Conservation (phyloP, 2,888 invertebrate species). For the Calliopum simillimum region DNA sequence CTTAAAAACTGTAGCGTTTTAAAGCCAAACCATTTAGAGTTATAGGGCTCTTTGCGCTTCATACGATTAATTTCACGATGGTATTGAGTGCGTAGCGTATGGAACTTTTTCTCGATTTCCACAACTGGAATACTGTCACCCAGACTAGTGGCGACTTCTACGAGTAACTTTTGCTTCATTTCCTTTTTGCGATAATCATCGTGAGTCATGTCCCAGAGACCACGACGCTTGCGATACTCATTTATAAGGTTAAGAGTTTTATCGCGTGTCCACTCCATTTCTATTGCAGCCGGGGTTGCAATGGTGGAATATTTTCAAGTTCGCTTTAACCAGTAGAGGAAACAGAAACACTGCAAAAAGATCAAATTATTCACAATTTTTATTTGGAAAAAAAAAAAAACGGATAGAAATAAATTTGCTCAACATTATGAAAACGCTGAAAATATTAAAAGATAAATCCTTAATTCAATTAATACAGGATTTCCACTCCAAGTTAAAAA, state of each 20-base stretch:
- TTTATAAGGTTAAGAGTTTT: conserved; percentile 64
- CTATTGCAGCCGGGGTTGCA: not conserved
- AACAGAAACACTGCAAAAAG: no score
- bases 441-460: no score
- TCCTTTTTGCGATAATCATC: conserved; percentile 67
- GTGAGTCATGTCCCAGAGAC: conserved; percentile 67
- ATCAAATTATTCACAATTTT: no score
- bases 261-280: conserved; percentile 67
- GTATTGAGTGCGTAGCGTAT: conserved; percentile 73
- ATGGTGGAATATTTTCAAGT: not conserved
- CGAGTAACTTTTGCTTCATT: conserved; percentile 61
- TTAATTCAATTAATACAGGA: no score
- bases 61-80: conserved; percentile 72
- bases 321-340: no score
- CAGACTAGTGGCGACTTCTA: conserved; percentile 60
- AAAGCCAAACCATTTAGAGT: conserved; percentile 71
- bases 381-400: no score
- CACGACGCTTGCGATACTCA: conserved; percentile 64
- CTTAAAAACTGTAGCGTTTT: conserved; percentile 73
- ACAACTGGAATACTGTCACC: conserved; percentile 64
- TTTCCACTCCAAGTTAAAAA: no score
- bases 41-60: conserved; percentile 70
- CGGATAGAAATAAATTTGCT: no score
- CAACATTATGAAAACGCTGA: no score
- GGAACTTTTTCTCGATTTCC: conserved; percentile 73